phyloP scores from a whole-genome alignment of 2,797 vertebrate genomes.

The Melanotaenia boesemani region DNA sequence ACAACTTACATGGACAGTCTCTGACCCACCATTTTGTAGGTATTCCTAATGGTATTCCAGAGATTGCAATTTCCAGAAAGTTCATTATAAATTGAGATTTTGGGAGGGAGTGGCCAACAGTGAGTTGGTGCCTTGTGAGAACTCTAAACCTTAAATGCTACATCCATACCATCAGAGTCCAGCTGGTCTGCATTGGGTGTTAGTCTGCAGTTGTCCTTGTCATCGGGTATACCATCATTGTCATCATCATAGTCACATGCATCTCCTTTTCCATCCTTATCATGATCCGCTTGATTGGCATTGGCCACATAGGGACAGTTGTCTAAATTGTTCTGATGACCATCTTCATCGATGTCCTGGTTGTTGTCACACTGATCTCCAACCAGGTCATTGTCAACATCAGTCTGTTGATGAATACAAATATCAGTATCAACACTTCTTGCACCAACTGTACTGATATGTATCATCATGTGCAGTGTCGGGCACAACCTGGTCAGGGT shows the following conservation, averaged over 20 bases:
- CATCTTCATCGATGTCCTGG: constrained; percentile 97
- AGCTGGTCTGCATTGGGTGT: constrained; percentile 91
- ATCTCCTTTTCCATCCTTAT: constrained; percentile 94
- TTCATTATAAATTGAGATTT: background rate
- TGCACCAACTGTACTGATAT: background rate
- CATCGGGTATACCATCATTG: constrained; percentile 94
- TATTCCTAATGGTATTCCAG: background rate
- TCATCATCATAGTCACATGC: constrained; percentile 97
- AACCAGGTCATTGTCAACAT: constrained; percentile 94
- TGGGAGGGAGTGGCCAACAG: background rate
- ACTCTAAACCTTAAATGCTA: background rate
- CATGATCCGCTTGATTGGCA: constrained; percentile 96
- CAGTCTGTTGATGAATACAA: constrained; percentile 80
- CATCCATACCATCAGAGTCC: constrained; percentile 89
- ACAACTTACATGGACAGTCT: no score
- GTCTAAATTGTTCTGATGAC: constrained; percentile 98
- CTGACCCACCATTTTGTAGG: no score
- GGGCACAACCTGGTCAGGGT: constrained; percentile 91
- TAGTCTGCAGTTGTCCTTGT: constrained; percentile 96
- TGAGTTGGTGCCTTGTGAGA: background rate
- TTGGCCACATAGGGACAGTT: constrained; percentile 98
- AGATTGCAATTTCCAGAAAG: background rate
- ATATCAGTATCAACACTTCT: constrained; percentile 9
- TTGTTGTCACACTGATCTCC: constrained; percentile 98
- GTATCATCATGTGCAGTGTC: constrained; percentile 2